These are phyloP conservation scores for Drosophila kurseongensis DNA, from an alignment of 1,140 invertebrate species.

Conservation along the genomic window DNA sequence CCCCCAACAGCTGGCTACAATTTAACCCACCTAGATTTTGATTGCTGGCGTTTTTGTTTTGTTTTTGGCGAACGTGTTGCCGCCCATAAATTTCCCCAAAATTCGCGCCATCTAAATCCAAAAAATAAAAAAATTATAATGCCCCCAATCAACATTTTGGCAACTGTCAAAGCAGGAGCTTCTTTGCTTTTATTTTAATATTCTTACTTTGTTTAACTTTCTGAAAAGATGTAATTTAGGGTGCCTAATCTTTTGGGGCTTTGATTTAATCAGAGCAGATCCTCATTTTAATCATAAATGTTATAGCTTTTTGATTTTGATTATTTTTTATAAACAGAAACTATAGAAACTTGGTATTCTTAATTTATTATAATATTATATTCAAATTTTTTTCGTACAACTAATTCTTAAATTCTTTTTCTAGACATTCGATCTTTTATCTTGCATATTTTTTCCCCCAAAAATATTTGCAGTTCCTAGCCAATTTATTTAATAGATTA, in stretches of 20 bases:
- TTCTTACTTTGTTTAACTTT: not conserved
- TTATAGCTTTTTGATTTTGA: too few relatives aligned
- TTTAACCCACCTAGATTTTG: constrained; percentile 10
- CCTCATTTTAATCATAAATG: not conserved
- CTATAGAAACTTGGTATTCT: too few relatives aligned
- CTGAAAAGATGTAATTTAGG: constrained; percentile 6
- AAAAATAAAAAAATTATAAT: constrained; percentile 8
- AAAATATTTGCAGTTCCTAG: not conserved
- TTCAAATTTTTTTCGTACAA: too few relatives aligned
- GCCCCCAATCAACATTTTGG: constrained; percentile 12
- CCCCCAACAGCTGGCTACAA: not conserved
- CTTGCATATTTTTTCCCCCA: too few relatives aligned
- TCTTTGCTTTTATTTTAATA: constrained; percentile 17
- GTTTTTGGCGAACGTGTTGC: constrained; percentile 63
- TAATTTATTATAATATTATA: too few relatives aligned
- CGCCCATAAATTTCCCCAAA: constrained; percentile 51
- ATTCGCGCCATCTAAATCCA: not conserved
- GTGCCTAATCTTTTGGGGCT: constrained; percentile 3
- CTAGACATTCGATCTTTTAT: too few relatives aligned
- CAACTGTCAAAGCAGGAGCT: constrained; percentile 30
- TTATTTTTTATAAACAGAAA: too few relatives aligned
- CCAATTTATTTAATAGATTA: constrained; percentile 2
- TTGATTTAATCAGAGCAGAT: not conserved
- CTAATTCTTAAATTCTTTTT: too few relatives aligned
- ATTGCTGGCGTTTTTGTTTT: constrained; percentile 29